Evolutionary conservation across 2,888 invertebrate species (phyloP).

Genomic region (Chrysolina haemoptera): DNA sequence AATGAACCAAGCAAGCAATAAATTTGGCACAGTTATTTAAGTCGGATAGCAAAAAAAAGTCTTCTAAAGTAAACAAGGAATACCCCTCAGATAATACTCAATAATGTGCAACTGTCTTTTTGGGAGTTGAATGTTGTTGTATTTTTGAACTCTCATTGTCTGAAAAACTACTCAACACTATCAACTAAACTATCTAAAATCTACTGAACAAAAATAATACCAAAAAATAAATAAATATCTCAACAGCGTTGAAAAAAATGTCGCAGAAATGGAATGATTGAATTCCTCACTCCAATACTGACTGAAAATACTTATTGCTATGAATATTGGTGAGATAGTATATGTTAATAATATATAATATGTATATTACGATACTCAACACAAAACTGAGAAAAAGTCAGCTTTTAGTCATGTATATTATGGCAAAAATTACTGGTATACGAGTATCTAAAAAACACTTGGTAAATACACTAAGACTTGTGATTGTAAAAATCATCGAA

Average conservation of each 20-base stretch:
- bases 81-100: neutral
- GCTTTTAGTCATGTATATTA: slow-evolving; percentile 65
- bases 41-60: neutral
- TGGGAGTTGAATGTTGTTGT: neutral
- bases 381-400: slow-evolving; percentile 61
- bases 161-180: slow-evolving; percentile 32
- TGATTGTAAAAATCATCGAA: slow-evolving; percentile 81
- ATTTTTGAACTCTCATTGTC: slow-evolving; percentile 34
- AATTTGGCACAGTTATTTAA: slow-evolving; percentile 4
- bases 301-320: slow-evolving; percentile 72
- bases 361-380: slow-evolving; percentile 59
- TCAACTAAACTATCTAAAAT: slow-evolving; percentile 51
- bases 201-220: slow-evolving; percentile 62
- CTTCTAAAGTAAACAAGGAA: neutral
- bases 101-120: neutral
- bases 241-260: slow-evolving; percentile 47
- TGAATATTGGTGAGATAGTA: slow-evolving; percentile 68
- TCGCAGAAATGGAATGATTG: slow-evolving; percentile 66
- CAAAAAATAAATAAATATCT: slow-evolving; percentile 54
- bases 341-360: slow-evolving; percentile 51
- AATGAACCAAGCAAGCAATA: slow-evolving; percentile 3
- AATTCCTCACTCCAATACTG: slow-evolving; percentile 71
- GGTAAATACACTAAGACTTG: slow-evolving; percentile 72
- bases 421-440: slow-evolving; percentile 71
- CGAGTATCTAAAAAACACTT: slow-evolving; percentile 71